Base-by-base conservation (phyloP, 2,797 vertebrate species). In the Harpagifer antarcticus region DNA sequence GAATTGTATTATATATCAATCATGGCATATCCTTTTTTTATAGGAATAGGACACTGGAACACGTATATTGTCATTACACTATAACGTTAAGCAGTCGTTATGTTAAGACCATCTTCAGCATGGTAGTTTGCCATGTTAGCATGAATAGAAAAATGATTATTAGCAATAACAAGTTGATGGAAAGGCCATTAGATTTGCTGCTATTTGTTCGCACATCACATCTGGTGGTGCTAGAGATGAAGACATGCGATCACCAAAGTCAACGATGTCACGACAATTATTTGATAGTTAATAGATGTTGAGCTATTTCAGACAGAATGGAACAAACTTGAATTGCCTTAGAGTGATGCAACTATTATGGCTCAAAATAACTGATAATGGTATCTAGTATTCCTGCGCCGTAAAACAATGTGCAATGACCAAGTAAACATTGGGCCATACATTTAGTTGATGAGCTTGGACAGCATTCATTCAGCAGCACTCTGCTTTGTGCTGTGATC, bases 401-500 rank as follows among this genome's bases (percentile, higher is more conserved):
- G 2, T 10, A 5, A 65, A 42, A 71, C 33, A 47, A 17, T 4
- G 7, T n/a, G 33, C 27, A 17, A 57, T n/a, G 11, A 50, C 27
- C 17, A 33, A 15, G 5, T 7, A n/a, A 62, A 68, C 67, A 9
- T 20, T 19, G 42, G 49, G 6, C 33, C 47, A 14, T 54, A 19
- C 67, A 83, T 82, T 69, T 20, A 62, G 37, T 6, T 37, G 74
- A 73, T 75, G 53, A 73, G 58, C 12, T 19, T 17, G 63, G 56
- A 54, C 55, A 67, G 71, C 55, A n/a, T 78, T 27, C 55, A 58
- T 40, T 48, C 11, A 23, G 6, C 73, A 64, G 69, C 59, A 54
- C 85, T 91, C 88, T 86, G 88, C 78, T 86, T 79, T 67, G 40
- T 44, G 1, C 69, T 59, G 47, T 47, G 69, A 81, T 80, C 74